phyloP scores from a whole-genome alignment of 2,797 vertebrate genomes.

The Mus minutoides region DNA sequence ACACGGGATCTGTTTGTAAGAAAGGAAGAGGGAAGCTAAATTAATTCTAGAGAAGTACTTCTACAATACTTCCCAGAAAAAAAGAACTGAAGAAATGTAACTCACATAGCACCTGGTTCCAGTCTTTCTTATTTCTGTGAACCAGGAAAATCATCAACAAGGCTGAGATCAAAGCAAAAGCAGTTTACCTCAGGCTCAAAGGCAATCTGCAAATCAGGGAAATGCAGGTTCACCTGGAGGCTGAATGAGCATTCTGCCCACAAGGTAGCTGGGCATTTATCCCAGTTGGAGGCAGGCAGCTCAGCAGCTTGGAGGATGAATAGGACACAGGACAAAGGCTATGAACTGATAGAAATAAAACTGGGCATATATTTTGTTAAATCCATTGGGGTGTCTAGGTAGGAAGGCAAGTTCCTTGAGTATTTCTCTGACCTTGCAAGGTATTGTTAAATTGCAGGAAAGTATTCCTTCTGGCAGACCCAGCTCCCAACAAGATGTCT shows the following conservation, averaged over 20 bases:
- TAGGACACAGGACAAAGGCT: background rate
- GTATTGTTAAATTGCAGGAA: background rate
- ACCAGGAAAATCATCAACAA: background rate
- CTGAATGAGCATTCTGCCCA: background rate
- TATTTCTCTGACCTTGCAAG: background rate
- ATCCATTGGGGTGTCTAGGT: background rate
- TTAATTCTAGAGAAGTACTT: constrained; percentile 4
- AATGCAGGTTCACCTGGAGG: background rate
- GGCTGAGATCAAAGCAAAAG: background rate
- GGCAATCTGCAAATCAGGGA: background rate
- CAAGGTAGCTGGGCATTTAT: background rate
- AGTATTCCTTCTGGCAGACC: background rate
- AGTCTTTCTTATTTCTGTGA: constrained; percentile 1
- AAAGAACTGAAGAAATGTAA: background rate
- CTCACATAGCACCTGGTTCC: background rate
- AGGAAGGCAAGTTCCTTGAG: background rate
- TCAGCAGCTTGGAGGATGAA: background rate
- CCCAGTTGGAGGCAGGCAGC: background rate
- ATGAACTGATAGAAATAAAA: background rate
- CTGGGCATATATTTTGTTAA: background rate
- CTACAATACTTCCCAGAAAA: background rate
- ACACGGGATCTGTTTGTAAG: background rate
- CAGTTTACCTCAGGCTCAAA: background rate
- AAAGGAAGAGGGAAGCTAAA: background rate
- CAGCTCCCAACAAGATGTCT: background rate